Base-by-base conservation (phyloP, 2,888 invertebrate genomes). In the Malthinus seriepunctatus region DNA sequence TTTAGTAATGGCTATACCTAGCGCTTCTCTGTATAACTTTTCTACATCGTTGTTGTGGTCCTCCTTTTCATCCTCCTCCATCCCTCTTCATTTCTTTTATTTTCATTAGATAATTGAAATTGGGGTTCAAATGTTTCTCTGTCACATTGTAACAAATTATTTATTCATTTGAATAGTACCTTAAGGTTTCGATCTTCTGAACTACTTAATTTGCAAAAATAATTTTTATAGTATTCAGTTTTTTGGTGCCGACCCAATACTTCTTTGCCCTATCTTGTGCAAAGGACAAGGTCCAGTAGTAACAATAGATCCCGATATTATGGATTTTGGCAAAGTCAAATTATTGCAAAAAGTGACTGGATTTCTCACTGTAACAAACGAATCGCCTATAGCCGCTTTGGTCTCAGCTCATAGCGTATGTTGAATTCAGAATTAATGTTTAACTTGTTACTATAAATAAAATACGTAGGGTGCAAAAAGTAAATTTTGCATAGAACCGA, bases 251-350 rank as follows among this genome's bases (percentile, higher is more conserved):
- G 8, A 49, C 8, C 44, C 56, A 4, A 47, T 35, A 4, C 33
- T 49, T 15, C 50, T 53, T 32, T 86, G 85, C 60, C 76, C 75
- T 10, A 77, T 87, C 39, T 72, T 72, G 6, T 85, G 83, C 31
- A 81, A 77, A 45, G 87, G 85, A 23, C 84, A 87, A 67, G 87
- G 89, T 1, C 89, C 90, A 0, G 86, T 88, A 8, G 82, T 90
- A 2, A 85, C 86, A 5, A 81, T 84, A 34, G 74, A 78, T 12
- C 88, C 88, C 0, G 77, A 80, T 47, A 76, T 80, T n/a, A 69
- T 90, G 9, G 81, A 87, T 73, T 89, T 87, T 81, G 87, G 86
- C 0, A 81, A 84, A 63, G 81, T 87, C 0, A 81, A 82, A 47
- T 79, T 90, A 23, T 76, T 90, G 14, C 77, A 77, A 9, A 79